These are phyloP conservation scores for Ophion obscuratus DNA, from an alignment of 2,888 invertebrate genomes.

Conservation along the genomic window DNA sequence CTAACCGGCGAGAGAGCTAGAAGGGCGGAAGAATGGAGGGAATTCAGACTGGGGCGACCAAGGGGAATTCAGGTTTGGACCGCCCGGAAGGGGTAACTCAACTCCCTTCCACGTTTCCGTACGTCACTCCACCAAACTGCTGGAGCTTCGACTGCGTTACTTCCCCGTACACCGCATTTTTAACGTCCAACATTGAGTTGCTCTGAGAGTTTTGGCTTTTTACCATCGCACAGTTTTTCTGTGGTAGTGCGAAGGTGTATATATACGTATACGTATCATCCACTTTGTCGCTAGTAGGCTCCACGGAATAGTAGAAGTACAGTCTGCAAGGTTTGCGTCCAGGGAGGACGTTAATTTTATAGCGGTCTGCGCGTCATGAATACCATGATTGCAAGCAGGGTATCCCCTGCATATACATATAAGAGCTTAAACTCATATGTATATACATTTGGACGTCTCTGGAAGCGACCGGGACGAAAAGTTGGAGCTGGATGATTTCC, in stretches of 20 bases:
- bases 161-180: conserved; percentile 63
- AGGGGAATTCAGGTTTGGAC: conserved; percentile 10
- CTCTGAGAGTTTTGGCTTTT: conserved; percentile 64
- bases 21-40: neutral
- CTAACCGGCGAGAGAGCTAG: neutral
- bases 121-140: conserved; percentile 31
- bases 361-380: conserved; percentile 76
- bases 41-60: too few species aligned
- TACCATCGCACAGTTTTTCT: conserved; percentile 40
- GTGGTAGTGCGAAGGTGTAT: conserved; percentile 7
- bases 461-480: conserved; percentile 50
- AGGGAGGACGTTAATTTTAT: conserved; percentile 72
- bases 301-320: conserved; percentile 45
- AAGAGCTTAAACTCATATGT: neutral
- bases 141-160: conserved; percentile 56
- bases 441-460: neutral
- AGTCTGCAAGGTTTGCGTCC: conserved; percentile 1
- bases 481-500: conserved; percentile 65
- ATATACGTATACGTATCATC: neutral
- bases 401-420: conserved; percentile 9
- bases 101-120: conserved; percentile 39
- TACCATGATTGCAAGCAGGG: conserved; percentile 73
- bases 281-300: conserved; percentile 28
- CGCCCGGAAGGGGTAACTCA: conserved; percentile 37
- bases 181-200: conserved; percentile 65